A percentile compares a stretch with the other conserved stretches of the same genome.
These are phyloP conservation scores for Enteromius mattozi DNA, from an alignment of 2,797 vertebrate genomes.

Conservation along the genomic window DNA sequence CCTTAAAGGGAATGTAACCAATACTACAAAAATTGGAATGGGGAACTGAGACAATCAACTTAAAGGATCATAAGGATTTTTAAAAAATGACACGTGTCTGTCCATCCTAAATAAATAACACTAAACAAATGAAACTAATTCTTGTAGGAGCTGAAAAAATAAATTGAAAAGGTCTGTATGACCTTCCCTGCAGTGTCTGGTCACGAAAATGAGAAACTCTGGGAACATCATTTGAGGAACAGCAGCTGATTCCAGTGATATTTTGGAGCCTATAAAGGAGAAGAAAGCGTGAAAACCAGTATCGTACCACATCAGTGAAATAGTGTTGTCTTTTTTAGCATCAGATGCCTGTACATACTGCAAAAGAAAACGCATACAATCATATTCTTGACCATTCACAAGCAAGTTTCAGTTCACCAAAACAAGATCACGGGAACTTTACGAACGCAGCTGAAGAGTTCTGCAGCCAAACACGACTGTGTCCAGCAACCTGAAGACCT, in stretches of 20 bases:
- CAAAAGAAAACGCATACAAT: slow-evolving; percentile 26
- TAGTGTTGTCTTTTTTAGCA: background rate
- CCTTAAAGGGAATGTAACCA: slow-evolving; percentile 65
- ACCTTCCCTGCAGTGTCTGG: slow-evolving; percentile 54
- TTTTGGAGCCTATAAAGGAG: background rate
- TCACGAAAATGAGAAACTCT: slow-evolving; percentile 32
- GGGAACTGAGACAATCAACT: slow-evolving; percentile 9
- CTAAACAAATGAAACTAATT: slow-evolving; percentile 22
- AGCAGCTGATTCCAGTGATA: background rate
- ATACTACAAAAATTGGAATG: slow-evolving; percentile 18
- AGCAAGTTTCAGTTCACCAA: slow-evolving; percentile 30
- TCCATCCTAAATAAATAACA: slow-evolving; percentile 49
- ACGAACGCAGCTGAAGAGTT: slow-evolving; percentile 51
- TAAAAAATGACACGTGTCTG: background rate
- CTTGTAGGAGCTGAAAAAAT: slow-evolving; percentile 14
- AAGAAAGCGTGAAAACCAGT: background rate
- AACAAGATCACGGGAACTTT: background rate
- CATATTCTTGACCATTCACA: slow-evolving; percentile 21
- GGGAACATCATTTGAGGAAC: background rate
- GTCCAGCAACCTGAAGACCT: slow-evolving; percentile 56
- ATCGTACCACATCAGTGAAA: slow-evolving; percentile 9
- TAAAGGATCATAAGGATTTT: slow-evolving; percentile 3
- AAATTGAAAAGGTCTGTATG: slow-evolving; percentile 35
- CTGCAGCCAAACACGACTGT: slow-evolving; percentile 60
- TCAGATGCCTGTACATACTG: background rate